These are phyloP conservation scores for Leptinotarsa peninsularis DNA, from an alignment of 2,888 invertebrate species.

Conservation along the genomic window DNA sequence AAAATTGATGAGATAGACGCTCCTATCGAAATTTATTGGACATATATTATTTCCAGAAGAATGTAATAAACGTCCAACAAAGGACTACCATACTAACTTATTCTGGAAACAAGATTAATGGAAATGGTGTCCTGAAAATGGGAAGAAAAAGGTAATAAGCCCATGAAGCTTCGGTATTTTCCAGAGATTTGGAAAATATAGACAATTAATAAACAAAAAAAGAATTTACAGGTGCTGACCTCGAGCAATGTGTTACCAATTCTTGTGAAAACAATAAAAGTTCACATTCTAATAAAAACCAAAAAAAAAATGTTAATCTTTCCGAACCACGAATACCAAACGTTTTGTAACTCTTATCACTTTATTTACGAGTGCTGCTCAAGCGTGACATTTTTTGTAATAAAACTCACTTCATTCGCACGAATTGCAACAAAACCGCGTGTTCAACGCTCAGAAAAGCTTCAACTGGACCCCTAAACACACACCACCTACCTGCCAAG, in stretches of 20 bases:
- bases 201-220: too few species aligned
- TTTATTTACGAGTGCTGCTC: conserved; percentile 1
- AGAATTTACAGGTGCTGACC: too few species aligned
- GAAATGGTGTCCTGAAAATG: too few species aligned
- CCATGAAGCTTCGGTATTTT: too few species aligned
- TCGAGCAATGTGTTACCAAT: neutral
- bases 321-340: neutral
- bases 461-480: neutral
- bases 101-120: too few species aligned
- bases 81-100: too few species aligned
- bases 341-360: neutral
- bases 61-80: too few species aligned
- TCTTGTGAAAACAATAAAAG: neutral
- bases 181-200: too few species aligned
- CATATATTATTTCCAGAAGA: too few species aligned
- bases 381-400: neutral
- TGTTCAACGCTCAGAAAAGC: neutral
- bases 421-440: neutral
- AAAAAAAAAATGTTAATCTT: neutral
- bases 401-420: neutral
- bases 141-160: too few species aligned
- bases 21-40: too few species aligned
- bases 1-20: too few species aligned
- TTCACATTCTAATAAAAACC: neutral
- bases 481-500: neutral